A percentile compares a stretch with the other conserved stretches of the same genome.
These are phyloP conservation scores for Pipa parva DNA, from an alignment of 2,113 vertebrate genomes.

Conservation along the genomic window DNA sequence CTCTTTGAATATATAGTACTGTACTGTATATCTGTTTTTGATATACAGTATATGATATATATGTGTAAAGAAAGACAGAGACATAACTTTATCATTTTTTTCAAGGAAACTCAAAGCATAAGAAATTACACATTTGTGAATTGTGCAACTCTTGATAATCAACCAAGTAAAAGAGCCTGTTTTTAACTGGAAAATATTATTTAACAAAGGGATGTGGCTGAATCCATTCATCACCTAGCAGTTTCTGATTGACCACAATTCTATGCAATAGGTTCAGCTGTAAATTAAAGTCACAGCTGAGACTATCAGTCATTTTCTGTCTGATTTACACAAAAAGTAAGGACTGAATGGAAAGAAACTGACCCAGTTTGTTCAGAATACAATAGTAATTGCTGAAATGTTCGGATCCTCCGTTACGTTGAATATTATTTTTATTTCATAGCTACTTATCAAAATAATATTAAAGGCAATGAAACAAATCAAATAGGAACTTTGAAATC, in stretches of 20 bases:
- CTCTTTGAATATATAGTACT: no score
- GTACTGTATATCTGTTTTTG: no score
- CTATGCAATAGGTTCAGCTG: not conserved
- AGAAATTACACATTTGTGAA: no score
- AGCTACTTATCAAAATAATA: not conserved
- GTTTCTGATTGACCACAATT: not conserved
- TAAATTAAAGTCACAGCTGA: not conserved
- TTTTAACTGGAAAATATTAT: not conserved
- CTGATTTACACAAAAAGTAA: not conserved
- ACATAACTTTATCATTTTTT: no score
- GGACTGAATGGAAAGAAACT: not conserved
- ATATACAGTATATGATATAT: no score
- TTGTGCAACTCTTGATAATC: no score
- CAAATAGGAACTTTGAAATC: not conserved
- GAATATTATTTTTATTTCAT: no score
- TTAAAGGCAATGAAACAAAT: not conserved
- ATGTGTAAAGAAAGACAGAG: no score
- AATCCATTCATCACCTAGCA: not conserved
- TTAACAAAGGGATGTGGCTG: not conserved
- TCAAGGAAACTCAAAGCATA: no score
- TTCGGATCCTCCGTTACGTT: not conserved
- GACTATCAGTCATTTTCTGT: slow-evolving; percentile 1
- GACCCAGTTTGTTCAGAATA: no score
- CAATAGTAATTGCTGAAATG: no score
- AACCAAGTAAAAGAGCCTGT: no score